These are phyloP conservation scores for Odontocolon sp. DNA, from an alignment of 2,888 invertebrate genomes.

Conservation along the genomic window DNA sequence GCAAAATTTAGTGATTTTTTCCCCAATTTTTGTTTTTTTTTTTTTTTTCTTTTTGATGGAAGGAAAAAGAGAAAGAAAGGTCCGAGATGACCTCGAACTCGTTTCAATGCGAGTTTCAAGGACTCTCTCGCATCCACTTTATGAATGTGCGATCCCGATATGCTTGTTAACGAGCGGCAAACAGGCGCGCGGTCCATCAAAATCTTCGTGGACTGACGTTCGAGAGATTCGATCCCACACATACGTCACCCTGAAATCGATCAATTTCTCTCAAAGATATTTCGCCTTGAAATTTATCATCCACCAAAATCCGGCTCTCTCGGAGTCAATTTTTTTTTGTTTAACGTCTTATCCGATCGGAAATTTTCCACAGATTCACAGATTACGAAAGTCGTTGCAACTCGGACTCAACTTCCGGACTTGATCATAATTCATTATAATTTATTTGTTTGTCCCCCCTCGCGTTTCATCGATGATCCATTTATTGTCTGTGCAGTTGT, in stretches of 20 bases:
- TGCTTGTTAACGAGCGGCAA: conserved; percentile 42
- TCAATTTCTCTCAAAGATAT: conserved; percentile 37
- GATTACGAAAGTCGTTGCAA: neutral
- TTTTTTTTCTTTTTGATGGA: neutral
- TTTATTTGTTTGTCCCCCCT: too few relatives aligned
- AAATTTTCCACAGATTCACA: neutral
- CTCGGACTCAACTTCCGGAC: too few relatives aligned
- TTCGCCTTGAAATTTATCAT: too few relatives aligned
- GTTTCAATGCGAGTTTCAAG: conserved; percentile 50
- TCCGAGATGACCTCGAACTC: conserved; percentile 33
- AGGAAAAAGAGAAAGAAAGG: conserved; percentile 1
- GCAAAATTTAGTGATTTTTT: too few relatives aligned
- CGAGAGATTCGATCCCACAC: conserved; percentile 8
- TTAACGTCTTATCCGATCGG: too few relatives aligned
- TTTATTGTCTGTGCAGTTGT: too few relatives aligned
- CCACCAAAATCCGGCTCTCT: too few relatives aligned
- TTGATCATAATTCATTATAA: too few relatives aligned
- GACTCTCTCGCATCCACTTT: conserved; percentile 39
- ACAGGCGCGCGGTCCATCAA: conserved; percentile 50
- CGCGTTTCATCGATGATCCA: too few relatives aligned
- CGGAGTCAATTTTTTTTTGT: too few relatives aligned
- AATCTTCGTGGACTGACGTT: conserved; percentile 30
- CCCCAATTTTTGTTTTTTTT: neutral
- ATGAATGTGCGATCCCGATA: conserved; percentile 44
- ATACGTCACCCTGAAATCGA: conserved; percentile 41